These are phyloP conservation scores for Drosophila navojoa DNA, from an alignment of 1,140 invertebrate species.

Conservation along the genomic window DNA sequence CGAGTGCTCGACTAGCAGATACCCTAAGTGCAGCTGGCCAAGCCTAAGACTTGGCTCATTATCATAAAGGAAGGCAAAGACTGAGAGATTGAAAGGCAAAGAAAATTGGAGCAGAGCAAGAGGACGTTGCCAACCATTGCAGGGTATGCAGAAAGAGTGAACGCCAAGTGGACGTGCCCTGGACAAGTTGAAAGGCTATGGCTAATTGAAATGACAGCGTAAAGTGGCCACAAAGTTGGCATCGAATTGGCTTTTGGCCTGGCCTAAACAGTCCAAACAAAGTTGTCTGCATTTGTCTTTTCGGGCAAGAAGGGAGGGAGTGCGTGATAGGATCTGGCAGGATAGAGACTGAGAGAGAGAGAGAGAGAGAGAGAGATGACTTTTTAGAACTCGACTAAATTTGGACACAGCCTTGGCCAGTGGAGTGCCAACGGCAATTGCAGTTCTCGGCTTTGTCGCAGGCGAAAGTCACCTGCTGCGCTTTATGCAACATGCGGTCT, in stretches of 20 bases:
- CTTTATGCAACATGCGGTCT: constrained; percentile 23
- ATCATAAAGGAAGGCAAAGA: neutral
- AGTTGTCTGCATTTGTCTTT: constrained; percentile 12
- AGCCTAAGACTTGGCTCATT: no score
- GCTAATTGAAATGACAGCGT: constrained; percentile 56
- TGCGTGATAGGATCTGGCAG: neutral
- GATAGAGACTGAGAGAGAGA: neutral
- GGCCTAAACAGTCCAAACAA: constrained; percentile 6
- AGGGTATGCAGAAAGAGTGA: neutral
- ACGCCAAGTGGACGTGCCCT: neutral
- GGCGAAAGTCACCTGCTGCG: constrained; percentile 40
- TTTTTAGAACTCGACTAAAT: no score
- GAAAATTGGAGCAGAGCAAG: neutral
- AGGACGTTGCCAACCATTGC: no score
- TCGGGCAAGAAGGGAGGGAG: neutral
- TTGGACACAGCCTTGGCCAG: neutral
- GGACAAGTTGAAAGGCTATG: constrained; percentile 10
- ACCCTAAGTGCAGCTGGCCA: neutral
- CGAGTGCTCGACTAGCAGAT: neutral
- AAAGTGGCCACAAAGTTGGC: constrained; percentile 13
- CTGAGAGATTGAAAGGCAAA: neutral
- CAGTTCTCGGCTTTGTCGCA: constrained; percentile 7
- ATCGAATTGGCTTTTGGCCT: constrained; percentile 15
- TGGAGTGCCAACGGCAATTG: constrained; percentile 12
- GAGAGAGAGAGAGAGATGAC: neutral